Evolutionary conservation across 2,797 vertebrate genomes (phyloP), one percentile per base, ranked within the genome.

Genomic region (Pangasius krempfi): DNA sequence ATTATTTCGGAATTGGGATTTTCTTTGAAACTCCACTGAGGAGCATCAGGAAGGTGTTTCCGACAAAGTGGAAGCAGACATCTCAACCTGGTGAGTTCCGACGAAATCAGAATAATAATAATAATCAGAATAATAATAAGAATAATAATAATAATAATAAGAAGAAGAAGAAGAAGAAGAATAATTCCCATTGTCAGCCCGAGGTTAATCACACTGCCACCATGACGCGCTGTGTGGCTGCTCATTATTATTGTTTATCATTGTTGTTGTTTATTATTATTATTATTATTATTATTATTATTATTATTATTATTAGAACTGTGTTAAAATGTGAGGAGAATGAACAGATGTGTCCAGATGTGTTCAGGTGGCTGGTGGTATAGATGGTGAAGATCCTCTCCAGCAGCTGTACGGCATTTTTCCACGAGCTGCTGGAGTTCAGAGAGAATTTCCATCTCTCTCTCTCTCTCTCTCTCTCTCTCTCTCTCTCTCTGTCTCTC

Each of bases 61-160:
- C 89, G 91, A 92, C 90, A 93, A 92, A 94, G 92, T 94, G 94
- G 93, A 93, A 92, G 85, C 93, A 90, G 92, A 93, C 92, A 86
- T 86, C 94, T 94, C 88, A 91, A 87, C 93, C 92, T 92, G 96
- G 96, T 96, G 95, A 96, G 96, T 96, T 93, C 14, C 88, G 85
- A 16, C 40, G 56, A 37, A 70, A 47, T 47, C 7, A 16, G 0
- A 25, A 10, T 72, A 40, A 40, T 33, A 37, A 22, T 13, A 12
- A 7, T 20, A 22, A 22, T 37, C 37, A 18, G 1, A 47, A 47
- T 47, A 47, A 47, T 62, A 62, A 27, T 20, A 22, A 72, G 1
- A 72, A 22, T 12, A 40, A 72, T 10, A 72, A 64, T 13, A 66
- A 66, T 13, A 14, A 66, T 12, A 20, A 56, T 56, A n/a, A n/a